phyloP scores from a whole-genome alignment of 1,140 invertebrate genomes.

The Gryllus bimaculatus region DNA sequence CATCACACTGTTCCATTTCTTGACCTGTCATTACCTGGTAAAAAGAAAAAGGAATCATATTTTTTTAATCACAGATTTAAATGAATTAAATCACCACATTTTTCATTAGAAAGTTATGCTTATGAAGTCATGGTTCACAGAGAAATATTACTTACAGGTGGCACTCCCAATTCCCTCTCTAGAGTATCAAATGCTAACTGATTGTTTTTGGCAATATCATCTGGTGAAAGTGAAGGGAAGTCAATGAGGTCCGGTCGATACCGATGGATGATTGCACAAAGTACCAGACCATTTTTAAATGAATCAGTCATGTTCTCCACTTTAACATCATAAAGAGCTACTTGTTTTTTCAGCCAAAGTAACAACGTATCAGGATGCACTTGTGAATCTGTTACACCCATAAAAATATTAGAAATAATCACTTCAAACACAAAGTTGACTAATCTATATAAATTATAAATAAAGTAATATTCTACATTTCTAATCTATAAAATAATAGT shows the following conservation, averaged over 20 bases:
- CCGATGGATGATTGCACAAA: constrained; percentile 74
- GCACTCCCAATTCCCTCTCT: constrained; percentile 62
- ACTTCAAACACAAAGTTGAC: not conserved
- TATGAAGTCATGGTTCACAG: not conserved
- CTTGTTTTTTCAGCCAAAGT: constrained; percentile 65
- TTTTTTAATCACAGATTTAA: not conserved
- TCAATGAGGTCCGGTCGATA: constrained; percentile 84
- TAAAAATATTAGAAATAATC: not conserved
- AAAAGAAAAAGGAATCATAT: constrained; percentile 9
- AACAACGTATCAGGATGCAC: constrained; percentile 64
- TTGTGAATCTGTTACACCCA: constrained; percentile 41
- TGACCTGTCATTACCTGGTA: constrained; percentile 62
- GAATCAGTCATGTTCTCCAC: constrained; percentile 59
- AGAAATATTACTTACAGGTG: constrained; percentile 44
- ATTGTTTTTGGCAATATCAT: constrained; percentile 57
- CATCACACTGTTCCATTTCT: constrained; percentile 61
- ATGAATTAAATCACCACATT: not conserved
- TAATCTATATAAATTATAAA: not conserved
- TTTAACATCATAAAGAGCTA: constrained; percentile 54
- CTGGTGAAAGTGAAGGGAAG: constrained; percentile 51
- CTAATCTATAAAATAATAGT: not conserved
- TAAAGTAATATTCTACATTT: not conserved
- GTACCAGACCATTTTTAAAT: constrained; percentile 65
- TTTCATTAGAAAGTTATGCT: not conserved
- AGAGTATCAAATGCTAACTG: constrained; percentile 73